phyloP scores from a whole-genome alignment of 2,113 vertebrate genomes.

The Phrynosoma platyrhinos region DNA sequence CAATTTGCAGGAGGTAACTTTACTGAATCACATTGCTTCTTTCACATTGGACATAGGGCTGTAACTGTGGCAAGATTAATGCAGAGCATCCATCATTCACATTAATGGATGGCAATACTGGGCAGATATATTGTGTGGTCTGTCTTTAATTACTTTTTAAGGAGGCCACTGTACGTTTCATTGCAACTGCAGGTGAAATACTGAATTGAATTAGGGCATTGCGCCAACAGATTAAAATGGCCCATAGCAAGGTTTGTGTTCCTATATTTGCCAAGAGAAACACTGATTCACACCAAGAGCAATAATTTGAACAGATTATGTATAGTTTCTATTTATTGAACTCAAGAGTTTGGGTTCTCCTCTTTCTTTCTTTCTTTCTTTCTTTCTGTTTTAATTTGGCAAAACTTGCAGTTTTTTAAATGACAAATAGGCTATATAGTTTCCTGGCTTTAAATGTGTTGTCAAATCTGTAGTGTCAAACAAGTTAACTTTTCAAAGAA shows the following conservation, averaged over 20 bases:
- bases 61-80: constrained; percentile 62
- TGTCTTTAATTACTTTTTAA: constrained; percentile 72
- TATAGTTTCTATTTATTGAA: constrained; percentile 13
- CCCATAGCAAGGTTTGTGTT: constrained; percentile 18
- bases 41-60: constrained; percentile 37
- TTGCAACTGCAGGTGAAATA: constrained; percentile 34
- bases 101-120: constrained; percentile 62
- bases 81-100: constrained; percentile 67
- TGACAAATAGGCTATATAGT: background rate
- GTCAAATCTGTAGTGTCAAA: background rate
- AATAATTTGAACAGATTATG: constrained; percentile 1
- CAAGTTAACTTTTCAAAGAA: background rate
- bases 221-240: constrained; percentile 56
- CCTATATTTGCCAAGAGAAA: constrained; percentile 31
- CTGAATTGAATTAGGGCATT: constrained; percentile 44
- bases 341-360: background rate
- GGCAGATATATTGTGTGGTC: constrained; percentile 53
- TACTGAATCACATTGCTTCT: constrained; percentile 56
- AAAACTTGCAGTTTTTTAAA: background rate
- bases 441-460: background rate
- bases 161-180: constrained; percentile 57
- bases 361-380: too few relatives aligned
- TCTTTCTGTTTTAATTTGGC: background rate
- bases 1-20: constrained; percentile 64
- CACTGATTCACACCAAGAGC: constrained; percentile 10